Base-by-base conservation (phyloP, 2,113 vertebrate genomes). In the Tapirus terrestris region DNA sequence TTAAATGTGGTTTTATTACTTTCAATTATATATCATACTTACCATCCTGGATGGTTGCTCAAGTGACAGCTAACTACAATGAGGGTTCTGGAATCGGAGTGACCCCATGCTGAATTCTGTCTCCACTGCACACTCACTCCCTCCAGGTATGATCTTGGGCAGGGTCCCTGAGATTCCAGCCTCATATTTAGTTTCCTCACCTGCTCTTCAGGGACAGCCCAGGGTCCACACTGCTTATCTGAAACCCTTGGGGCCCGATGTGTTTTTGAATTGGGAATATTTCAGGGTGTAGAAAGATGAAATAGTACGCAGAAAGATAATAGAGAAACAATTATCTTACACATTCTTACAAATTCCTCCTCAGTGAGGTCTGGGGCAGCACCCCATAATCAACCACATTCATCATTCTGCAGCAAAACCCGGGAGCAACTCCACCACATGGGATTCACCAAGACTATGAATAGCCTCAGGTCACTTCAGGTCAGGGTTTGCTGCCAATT, bases 401-500 rank as follows among this genome's bases (percentile, higher is more conserved):
- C 21, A 7, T 4, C 1, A 0, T 14, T 43, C 25, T 45, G 2
- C 6, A 25, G 45, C 20, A 0, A 12, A 18, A 10, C 36, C 79
- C 1, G 5, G 2, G 33, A 58, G 31, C n/a, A 39, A 9, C n/a
- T 6, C 2, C 1, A 6, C 80, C 48, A 8, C 1, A 1, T 1
- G 12, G 27, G 51, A 2, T 5, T 14, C 25, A n/a, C 1, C 11
- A 8, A 68, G 60, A 39, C 31, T 6, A 2, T 16, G 16, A 27
- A n/a, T 29, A 93, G 31, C 61, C 56, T 5, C 0, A 0, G 0
- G 63, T 63, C 16, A 6, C 36, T 80, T 77, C 0, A 8, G 90
- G n/a, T 82, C 86, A 79, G 77, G 60, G n/a, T 88, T 85, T 58
- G 23, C 36, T 72, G 53, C 63, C 75, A 45, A 31, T 18, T 51